Base-by-base conservation (phyloP, 2,113 vertebrate genomes). In the Alces alces region DNA sequence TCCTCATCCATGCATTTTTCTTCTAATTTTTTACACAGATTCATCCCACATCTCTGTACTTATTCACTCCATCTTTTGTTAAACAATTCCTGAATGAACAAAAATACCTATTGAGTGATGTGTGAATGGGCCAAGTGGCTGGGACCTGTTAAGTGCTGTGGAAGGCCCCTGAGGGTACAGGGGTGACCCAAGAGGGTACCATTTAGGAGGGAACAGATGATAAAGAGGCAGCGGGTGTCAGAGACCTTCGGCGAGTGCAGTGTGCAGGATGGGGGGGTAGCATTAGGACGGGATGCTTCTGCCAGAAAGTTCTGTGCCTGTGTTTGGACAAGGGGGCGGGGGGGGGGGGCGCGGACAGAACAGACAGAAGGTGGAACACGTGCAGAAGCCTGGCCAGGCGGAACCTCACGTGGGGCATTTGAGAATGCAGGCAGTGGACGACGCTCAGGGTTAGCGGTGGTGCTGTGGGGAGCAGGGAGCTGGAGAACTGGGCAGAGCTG, bases 211-310 rank as follows among this genome's bases (percentile, higher is more conserved):
- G 30, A 89, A 50, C 0, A 21, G 54, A 33, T 70, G 43, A 36
- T n/a, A 54, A 60, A 39, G 39, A 79, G 52, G 25, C 5, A 12
- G 17, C 15, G 2, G 1, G 0, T 33, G 13, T 23, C 50, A 47
- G 57, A 79, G 58, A 54, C 36, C 28, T 43, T n/a, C 3, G 13
- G 27, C 5, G 16, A 23, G n/a, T 6, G 6, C 1, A 0, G 3
- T 23, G 3, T 33, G 21, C 64, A 61, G 43, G 14, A 14, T 0
- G 0, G 5, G 0, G 5, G 27, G 28, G n/a, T 6, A 1, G 19
- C 45, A 3, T 57, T 25, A 89, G 11, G 52, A 10, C 27, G 57
- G 79, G 25, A 11, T 25, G 55, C 17, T 52, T 3, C 7, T 90
- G 66, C 61, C n/a, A 78, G 70, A 23, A 45, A 57, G 27, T 17